These are phyloP conservation scores for Diplogasteroides magnus DNA, from an alignment of 1,140 invertebrate species.

Conservation along the genomic window DNA sequence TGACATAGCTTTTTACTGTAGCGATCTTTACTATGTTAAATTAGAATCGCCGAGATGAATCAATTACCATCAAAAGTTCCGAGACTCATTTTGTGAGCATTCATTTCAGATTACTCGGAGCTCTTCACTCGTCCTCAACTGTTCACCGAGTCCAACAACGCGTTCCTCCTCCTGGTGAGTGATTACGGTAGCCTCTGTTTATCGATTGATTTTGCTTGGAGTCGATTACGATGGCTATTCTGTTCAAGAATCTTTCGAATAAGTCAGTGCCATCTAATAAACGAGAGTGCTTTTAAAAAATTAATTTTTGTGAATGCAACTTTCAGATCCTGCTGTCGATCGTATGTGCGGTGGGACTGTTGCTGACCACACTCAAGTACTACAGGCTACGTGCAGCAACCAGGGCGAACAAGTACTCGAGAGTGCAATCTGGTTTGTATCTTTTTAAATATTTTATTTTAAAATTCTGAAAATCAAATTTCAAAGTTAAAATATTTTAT, in stretches of 20 bases:
- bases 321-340: background rate
- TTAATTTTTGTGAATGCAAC: too few species aligned
- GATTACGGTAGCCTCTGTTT: background rate
- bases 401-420: background rate
- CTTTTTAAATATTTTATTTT: too few species aligned
- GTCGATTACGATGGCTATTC: background rate
- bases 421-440: too few species aligned
- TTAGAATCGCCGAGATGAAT: background rate
- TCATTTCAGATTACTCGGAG: too few species aligned
- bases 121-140: too few species aligned
- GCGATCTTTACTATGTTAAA: background rate
- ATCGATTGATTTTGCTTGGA: background rate
- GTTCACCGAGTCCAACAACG: background rate
- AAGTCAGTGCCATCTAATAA: background rate
- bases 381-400: background rate
- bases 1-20: background rate
- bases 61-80: background rate
- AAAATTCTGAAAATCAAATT: too few species aligned
- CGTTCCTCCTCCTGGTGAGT: background rate
- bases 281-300: background rate
- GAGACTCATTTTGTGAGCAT: too few species aligned
- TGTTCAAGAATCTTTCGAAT: background rate
- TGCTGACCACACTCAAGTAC: background rate
- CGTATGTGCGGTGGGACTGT: background rate
- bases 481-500: too few species aligned